Percentiles rank a stretch among this genome's conserved stretches.
phyloP scores from a whole-genome alignment of 2,113 vertebrate species.

The Oxyruncus cristatus region DNA sequence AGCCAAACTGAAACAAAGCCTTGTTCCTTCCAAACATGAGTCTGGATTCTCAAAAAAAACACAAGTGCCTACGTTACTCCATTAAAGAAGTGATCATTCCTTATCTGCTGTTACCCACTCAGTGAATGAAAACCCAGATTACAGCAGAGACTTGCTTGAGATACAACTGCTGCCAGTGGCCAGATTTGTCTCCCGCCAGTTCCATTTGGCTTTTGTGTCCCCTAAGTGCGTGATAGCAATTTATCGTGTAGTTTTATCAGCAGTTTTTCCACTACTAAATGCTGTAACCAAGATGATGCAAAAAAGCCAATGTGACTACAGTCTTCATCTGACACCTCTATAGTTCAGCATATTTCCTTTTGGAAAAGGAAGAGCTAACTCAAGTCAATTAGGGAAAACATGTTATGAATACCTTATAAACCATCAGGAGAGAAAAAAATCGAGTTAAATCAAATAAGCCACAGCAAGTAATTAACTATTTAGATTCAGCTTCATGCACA shows the following conservation, averaged over 20 bases:
- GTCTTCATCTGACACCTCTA: neutral
- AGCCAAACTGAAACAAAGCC: neutral
- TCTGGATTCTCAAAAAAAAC: neutral
- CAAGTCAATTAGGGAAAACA: neutral
- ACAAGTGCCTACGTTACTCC: neutral
- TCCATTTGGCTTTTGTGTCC: neutral
- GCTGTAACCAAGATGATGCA: neutral
- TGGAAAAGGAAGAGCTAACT: neutral
- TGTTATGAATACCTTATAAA: neutral
- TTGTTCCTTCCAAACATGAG: neutral
- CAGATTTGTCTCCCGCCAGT: neutral
- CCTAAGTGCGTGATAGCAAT: neutral
- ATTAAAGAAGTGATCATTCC: neutral
- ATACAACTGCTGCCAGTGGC: neutral
- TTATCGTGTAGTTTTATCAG: neutral
- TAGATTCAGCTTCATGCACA: constrained; percentile 3
- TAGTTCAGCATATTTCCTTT: neutral
- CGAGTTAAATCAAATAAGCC: neutral
- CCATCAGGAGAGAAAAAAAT: neutral
- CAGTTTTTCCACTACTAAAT: neutral
- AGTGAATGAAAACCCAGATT: neutral
- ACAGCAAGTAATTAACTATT: neutral
- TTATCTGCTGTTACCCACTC: neutral
- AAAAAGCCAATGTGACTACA: neutral
- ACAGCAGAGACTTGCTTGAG: neutral